Conservation (phyloP, 2,113 vertebrate genomes). For the Falco punctatus region DNA sequence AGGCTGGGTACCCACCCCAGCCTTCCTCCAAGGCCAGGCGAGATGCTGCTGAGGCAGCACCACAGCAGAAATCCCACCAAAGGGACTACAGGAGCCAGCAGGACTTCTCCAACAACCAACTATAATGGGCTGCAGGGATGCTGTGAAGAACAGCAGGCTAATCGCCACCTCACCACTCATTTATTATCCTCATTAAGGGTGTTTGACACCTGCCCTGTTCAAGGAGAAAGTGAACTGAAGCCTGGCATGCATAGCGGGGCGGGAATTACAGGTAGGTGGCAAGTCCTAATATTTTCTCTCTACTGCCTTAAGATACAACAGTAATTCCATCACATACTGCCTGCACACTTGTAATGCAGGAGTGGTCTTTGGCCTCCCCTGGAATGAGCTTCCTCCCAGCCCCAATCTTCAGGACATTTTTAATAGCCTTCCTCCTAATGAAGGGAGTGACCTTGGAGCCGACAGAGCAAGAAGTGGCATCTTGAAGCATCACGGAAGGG, state of each 20-base stretch:
- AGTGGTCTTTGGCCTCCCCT: background rate
- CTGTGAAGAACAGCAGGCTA: background rate
- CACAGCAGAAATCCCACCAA: background rate
- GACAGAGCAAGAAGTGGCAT: background rate
- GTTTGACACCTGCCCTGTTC: constrained; percentile 41
- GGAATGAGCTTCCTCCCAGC: background rate
- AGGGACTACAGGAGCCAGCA: background rate
- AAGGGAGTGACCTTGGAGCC: constrained; percentile 33
- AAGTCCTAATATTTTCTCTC: background rate
- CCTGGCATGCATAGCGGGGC: background rate
- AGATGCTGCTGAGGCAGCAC: rapidly evolving
- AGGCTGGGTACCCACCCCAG: rapidly evolving
- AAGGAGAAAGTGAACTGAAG: background rate
- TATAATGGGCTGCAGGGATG: background rate
- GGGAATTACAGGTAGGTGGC: background rate
- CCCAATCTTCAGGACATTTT: background rate
- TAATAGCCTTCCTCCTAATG: background rate
- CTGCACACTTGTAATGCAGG: background rate
- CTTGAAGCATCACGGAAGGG: background rate
- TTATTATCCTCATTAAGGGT: constrained; percentile 52
- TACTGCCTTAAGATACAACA: background rate
- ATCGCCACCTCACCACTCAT: background rate
- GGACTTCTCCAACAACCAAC: background rate
- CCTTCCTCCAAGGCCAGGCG: background rate
- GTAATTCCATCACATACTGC: background rate